Evolutionary conservation across 2,797 vertebrate genomes (phyloP).

Genomic region (Cetoscarus ocellatus): DNA sequence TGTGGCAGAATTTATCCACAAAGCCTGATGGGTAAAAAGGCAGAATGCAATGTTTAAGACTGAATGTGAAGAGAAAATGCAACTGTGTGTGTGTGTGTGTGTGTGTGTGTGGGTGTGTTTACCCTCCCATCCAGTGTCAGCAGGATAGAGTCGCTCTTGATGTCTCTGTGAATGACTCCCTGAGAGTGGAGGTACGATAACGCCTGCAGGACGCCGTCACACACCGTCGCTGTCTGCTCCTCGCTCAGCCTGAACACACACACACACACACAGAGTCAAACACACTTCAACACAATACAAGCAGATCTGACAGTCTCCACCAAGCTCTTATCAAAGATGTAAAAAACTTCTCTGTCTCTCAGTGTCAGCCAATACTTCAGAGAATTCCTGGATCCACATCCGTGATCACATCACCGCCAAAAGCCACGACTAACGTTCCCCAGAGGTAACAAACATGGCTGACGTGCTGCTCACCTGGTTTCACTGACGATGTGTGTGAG

Average conservation of each 20-base stretch:
- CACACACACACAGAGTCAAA: background rate
- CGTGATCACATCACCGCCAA: too few relatives aligned
- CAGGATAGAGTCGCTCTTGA: slow-evolving; percentile 97
- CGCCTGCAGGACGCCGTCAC: slow-evolving; percentile 94
- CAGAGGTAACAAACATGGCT: too few relatives aligned
- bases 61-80: background rate
- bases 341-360: too few relatives aligned
- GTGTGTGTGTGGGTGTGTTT: slow-evolving; percentile 16
- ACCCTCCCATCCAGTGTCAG: slow-evolving; percentile 94
- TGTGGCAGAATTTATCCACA: too few relatives aligned
- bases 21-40: too few relatives aligned
- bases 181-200: slow-evolving; percentile 93
- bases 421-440: too few relatives aligned
- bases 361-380: too few relatives aligned
- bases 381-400: too few relatives aligned
- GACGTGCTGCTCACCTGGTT: slow-evolving; percentile 86
- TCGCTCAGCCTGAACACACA: slow-evolving; percentile 87
- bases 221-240: slow-evolving; percentile 96
- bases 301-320: too few relatives aligned
- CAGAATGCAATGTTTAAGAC: too few relatives aligned
- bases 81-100: background rate
- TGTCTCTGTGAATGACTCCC: slow-evolving; percentile 96
- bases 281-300: background rate
- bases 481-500: slow-evolving; percentile 96
- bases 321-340: too few relatives aligned